Percentiles rank a stretch among this genome's conserved stretches.
Evolutionary conservation across 2,888 invertebrate species (phyloP).

Genomic region (Thereva nobilitata): DNA sequence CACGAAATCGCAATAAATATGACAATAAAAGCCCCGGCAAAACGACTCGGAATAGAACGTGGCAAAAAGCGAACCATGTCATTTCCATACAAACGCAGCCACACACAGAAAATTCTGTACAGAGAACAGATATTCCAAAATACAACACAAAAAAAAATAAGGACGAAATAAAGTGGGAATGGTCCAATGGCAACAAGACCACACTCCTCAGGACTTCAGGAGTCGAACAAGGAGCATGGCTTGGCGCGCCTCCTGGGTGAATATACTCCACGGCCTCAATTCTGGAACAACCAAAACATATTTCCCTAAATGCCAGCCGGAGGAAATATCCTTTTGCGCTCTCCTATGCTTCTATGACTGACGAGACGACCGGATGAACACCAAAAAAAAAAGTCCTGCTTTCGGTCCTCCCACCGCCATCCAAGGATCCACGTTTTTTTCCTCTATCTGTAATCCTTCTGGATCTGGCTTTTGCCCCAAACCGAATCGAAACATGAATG

Average conservation of each 20-base stretch:
- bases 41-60: slow-evolving; percentile 21
- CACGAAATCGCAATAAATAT: slow-evolving; percentile 42
- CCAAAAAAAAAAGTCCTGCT: not conserved
- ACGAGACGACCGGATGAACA: not conserved
- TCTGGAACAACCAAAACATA: slow-evolving; percentile 35
- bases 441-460: slow-evolving; percentile 9
- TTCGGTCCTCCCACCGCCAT: not conserved
- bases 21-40: slow-evolving; percentile 37
- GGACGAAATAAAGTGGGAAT: slow-evolving; percentile 36
- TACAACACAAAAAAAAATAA: slow-evolving; percentile 27
- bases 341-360: not conserved
- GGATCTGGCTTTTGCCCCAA: not conserved
- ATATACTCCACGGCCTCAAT: slow-evolving; percentile 35
- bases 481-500: slow-evolving; percentile 10
- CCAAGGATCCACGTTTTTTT: not conserved
- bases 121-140: slow-evolving; percentile 17
- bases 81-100: slow-evolving; percentile 25
- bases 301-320: slow-evolving; percentile 25
- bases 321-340: not conserved
- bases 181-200: slow-evolving; percentile 29
- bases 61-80: slow-evolving; percentile 31
- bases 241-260: not conserved
- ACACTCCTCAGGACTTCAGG: not conserved
- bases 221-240: not conserved
- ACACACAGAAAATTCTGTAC: not conserved